Evolutionary conservation across 2,888 invertebrate species (phyloP).

Genomic region (Lithophane leautieri): DNA sequence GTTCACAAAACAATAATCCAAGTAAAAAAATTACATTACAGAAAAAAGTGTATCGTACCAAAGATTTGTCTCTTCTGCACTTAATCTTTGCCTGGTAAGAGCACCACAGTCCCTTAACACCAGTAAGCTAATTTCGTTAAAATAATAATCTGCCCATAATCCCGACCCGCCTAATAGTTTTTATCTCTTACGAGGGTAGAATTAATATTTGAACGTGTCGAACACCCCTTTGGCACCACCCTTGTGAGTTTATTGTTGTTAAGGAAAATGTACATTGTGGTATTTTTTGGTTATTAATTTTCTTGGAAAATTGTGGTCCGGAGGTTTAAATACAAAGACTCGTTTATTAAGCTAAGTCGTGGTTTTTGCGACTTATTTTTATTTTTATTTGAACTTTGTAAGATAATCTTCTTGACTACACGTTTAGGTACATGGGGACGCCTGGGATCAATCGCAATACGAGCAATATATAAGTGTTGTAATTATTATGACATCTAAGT

Average conservation of each 20-base stretch:
- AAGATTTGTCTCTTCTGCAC: conserved; percentile 10
- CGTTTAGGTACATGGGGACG: no score
- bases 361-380: no score
- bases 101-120: conserved; percentile 79
- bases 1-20: no score
- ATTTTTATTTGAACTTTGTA: no score
- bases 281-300: conserved; percentile 41
- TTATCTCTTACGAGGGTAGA: conserved; percentile 85
- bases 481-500: no score
- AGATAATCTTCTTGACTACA: no score
- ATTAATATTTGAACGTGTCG: conserved; percentile 86
- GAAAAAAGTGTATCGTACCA: no score
- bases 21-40: no score
- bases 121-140: conserved; percentile 90
- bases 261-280: conserved; percentile 31
- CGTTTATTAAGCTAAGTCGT: no score
- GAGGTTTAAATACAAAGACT: no score
- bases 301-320: not conserved
- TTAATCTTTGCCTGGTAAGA: conserved; percentile 76
- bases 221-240: conserved; percentile 61
- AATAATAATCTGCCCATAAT: conserved; percentile 89
- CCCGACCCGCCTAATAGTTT: conserved; percentile 87
- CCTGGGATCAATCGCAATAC: no score
- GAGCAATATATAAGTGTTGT: no score
- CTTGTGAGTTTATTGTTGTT: conserved; percentile 67